Evolutionary conservation across 2,113 vertebrate genomes (phyloP).

Genomic region (Tauraco erythrolophus): DNA sequence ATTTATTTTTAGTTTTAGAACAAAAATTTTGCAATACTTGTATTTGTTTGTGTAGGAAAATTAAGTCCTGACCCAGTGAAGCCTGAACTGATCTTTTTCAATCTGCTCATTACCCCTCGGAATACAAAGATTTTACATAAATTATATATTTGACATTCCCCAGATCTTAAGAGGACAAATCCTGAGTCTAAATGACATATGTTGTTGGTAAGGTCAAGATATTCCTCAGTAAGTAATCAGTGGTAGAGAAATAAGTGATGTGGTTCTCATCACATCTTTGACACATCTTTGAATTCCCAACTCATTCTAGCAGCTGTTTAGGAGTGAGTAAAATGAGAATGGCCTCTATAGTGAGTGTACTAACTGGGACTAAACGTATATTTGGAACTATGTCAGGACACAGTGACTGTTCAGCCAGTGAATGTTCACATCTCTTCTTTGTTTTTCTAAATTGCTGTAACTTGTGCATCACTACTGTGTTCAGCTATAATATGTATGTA

Average conservation of each 20-base stretch:
- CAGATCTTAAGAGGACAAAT: not conserved
- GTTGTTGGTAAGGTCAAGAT: not conserved
- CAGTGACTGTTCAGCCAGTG: not conserved
- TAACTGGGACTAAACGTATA: not conserved
- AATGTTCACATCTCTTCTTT: not conserved
- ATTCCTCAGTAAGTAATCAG: accelerated
- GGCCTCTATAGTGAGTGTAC: no score
- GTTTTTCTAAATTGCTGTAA: not conserved
- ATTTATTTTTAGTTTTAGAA: not conserved
- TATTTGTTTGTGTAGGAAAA: not conserved
- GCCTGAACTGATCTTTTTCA: not conserved
- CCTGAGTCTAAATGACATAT: not conserved
- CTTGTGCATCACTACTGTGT: not conserved
- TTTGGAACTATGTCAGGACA: not conserved
- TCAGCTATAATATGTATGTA: not conserved
- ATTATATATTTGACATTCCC: not conserved
- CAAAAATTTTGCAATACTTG: not conserved
- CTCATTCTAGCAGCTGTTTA: not conserved
- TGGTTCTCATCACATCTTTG: not conserved
- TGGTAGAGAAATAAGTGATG: not conserved
- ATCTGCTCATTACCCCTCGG: not conserved
- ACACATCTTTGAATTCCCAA: not conserved
- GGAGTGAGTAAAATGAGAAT: not conserved
- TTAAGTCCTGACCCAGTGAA: not conserved
- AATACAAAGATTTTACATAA: not conserved